These are phyloP conservation scores for Orientallactaga bullata DNA, from an alignment of 2,113 vertebrate genomes.

Conservation along the genomic window DNA sequence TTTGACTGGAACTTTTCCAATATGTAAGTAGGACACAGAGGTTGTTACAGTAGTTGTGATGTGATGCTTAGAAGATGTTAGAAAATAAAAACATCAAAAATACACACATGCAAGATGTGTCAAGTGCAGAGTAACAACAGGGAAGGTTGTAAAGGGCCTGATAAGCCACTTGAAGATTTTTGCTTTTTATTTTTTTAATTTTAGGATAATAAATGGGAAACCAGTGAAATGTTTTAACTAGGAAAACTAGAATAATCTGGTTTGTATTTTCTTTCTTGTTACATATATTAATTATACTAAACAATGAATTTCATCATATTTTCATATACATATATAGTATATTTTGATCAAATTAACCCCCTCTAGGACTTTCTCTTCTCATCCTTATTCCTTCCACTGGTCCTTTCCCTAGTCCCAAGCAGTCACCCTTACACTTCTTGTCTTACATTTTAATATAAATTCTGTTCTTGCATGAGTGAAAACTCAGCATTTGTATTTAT, in stretches of 20 bases:
- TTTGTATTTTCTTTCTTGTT: background rate
- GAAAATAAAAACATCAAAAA: conserved; percentile 1
- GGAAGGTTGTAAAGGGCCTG: background rate
- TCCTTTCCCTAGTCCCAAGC: background rate
- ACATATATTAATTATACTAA: background rate
- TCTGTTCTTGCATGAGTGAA: background rate
- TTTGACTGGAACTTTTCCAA: background rate
- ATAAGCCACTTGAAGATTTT: background rate
- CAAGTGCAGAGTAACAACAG: background rate
- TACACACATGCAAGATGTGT: background rate
- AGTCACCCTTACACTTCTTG: background rate
- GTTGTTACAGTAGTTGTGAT: background rate
- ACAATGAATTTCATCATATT: background rate
- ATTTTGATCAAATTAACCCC: background rate
- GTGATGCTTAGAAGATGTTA: background rate
- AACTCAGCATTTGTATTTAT: background rate
- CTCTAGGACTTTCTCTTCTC: background rate
- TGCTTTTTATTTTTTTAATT: background rate
- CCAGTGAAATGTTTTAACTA: background rate
- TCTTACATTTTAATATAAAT: background rate
- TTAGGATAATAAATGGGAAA: background rate
- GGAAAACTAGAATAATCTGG: background rate
- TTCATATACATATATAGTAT: background rate
- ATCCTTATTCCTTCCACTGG: background rate
- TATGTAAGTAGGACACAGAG: background rate